These are phyloP conservation scores for Dipodomys stephensi DNA, from an alignment of 2,113 vertebrate species.

Conservation along the genomic window DNA sequence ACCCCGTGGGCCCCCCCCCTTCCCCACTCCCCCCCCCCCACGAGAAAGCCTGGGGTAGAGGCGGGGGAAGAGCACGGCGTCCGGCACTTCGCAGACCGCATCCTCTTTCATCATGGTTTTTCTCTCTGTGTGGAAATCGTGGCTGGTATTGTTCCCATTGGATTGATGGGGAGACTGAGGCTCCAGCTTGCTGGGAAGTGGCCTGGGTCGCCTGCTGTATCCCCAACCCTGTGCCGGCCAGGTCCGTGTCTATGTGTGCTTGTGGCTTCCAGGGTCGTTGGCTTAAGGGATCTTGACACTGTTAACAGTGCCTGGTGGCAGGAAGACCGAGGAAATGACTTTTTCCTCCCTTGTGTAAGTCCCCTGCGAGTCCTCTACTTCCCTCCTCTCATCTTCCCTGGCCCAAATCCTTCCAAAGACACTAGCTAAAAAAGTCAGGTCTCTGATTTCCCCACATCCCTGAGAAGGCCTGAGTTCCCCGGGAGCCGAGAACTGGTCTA, in stretches of 20 bases:
- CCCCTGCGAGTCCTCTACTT: not conserved
- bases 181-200: not conserved
- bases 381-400: not conserved
- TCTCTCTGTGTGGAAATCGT: not conserved
- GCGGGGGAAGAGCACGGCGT: not conserved
- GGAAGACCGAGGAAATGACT: not conserved
- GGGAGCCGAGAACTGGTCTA: not conserved
- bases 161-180: conserved; percentile 67
- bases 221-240: not conserved
- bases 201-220: not conserved
- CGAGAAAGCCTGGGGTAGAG: not conserved
- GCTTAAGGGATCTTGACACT: conserved; percentile 21
- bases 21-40: too few relatives aligned
- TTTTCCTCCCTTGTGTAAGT: not conserved
- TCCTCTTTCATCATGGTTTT: conserved; percentile 3
- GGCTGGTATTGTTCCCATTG: conserved; percentile 54
- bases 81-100: not conserved
- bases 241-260: not conserved
- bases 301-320: not conserved
- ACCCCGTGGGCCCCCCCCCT: too few relatives aligned
- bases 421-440: not conserved
- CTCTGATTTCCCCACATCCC: not conserved
- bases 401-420: not conserved
- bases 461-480: not conserved
- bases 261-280: not conserved